Evolutionary conservation across 1,140 invertebrate genomes (phyloP), one percentile per base, ranked within the genome.

Genomic region (Laupala kohalensis): DNA sequence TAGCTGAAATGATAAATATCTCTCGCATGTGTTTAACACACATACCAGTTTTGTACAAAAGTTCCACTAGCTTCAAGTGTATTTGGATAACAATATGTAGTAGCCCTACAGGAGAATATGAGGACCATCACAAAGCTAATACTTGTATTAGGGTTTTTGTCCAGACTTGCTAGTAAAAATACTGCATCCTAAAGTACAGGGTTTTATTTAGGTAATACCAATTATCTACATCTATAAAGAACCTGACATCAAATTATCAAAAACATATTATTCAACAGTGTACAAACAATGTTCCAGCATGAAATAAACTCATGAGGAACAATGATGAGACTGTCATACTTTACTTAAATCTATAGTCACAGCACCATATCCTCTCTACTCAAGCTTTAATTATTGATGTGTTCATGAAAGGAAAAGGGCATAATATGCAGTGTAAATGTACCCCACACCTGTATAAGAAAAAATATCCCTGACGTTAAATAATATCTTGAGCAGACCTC

Each of bases 151-250:
- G n/a, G n/a, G n/a, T n/a, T n/a, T n/a, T n/a, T n/a, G n/a, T n/a
- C n/a, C n/a, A n/a, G n/a, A n/a, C n/a, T n/a, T n/a, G n/a, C n/a
- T n/a, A 53, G 37, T 53, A 53, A 53, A 53, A 53, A 53, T 53
- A 53, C 37, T 53, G 37, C 9, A 2, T 53, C 37, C 37, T 53
- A 53, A 19, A 13, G 19, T 53, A 53, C 19, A 53, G 37, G 37
- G 67, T 29, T 68, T 71, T 71, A 71, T 71, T 71, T 71, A 71
- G 30, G 53, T 71, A 71, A 70, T 65, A 66, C 64, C 70, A 68
- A n/a, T 28, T 65, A 27, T 71, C 70, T 71, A 71, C 70, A 71
- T 24, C 70, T 71, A 71, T 24, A 71, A 28, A 69, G 64, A 71
- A 65, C 67, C 67, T 68, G 67, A 68, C 67, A 68, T 68, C 29